Base-by-base conservation (phyloP, 1,140 invertebrate species). In the Drosophila erecta region DNA sequence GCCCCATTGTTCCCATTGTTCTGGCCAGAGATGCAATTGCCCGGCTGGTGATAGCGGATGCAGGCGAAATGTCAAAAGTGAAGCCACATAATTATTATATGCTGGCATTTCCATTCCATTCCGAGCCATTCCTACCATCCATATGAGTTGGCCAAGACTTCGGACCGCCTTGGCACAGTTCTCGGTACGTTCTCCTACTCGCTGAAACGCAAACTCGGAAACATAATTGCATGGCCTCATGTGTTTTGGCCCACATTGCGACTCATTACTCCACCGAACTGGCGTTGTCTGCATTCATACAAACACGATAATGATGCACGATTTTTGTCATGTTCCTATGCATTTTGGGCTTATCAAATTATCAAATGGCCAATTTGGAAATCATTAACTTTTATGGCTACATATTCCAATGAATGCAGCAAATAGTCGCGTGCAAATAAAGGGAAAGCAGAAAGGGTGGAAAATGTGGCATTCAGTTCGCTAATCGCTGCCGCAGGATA, bases 11-110 rank as follows among this genome's bases (percentile, higher is more conserved):
- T 76, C 74, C 75, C 62, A 65, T 67, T 67, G 64, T 67, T 67
- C 64, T 67, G 62, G 53, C 60, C 27, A 58, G 24, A 66, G 81
- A 77, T 85, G 38, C 76, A 76, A 69, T 60, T 79, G 72, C 58
- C 46, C 46, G 71, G 80, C 61, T 64, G 74, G 61, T 49, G 54
- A 20, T 35, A 35, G 30, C 27, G 64, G 72, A 57, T 47, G 35
- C 72, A 79, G 81, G 75, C 75, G 30, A 80, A 87, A 87, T 86
- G 81, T 81, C 81, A 86, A 81, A 86, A 78, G 83, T 87, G 65
- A 75, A 78, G 69, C 60, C 58, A 66, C 58, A 76, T 81, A 86
- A 86, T 86, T 86, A 60, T 79, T 62, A 79, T 76, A 74, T 74
- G 50, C 40, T 56, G 51, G 49, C 53, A 41, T 53, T 22, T 47